Evolutionary conservation across 1,140 invertebrate species (phyloP).

Genomic region (Mya arenaria): DNA sequence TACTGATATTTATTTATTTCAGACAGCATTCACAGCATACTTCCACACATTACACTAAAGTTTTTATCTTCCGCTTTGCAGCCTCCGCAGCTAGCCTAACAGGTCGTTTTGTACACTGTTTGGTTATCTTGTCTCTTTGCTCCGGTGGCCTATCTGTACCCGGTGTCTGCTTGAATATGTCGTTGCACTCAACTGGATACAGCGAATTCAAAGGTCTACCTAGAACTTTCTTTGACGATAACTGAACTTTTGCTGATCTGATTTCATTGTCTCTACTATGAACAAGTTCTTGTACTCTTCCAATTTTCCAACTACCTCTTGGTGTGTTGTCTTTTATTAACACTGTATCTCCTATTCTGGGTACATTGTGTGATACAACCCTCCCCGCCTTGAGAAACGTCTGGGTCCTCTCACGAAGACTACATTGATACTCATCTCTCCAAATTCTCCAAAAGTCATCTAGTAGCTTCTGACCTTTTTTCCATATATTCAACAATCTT

Average conservation of each 20-base stretch:
- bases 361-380: neutral
- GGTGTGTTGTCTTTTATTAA: conserved; percentile 18
- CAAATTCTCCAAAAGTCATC: neutral
- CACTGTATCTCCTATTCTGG: neutral
- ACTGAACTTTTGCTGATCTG: conserved; percentile 4
- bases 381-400: neutral
- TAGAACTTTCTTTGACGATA: neutral
- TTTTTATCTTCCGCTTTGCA: too few relatives aligned
- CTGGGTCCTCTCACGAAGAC: neutral
- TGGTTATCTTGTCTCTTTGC: too few relatives aligned
- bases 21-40: too few relatives aligned
- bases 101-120: too few relatives aligned
- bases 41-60: too few relatives aligned
- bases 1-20: too few relatives aligned
- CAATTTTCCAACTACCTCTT: conserved; percentile 5
- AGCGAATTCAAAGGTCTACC: neutral
- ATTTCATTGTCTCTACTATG: neutral
- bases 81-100: too few relatives aligned
- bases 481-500: neutral
- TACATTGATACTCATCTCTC: neutral
- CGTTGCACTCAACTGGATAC: neutral
- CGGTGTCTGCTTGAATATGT: too few relatives aligned
- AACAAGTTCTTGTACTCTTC: neutral
- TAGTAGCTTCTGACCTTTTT: conserved; percentile 1
- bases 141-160: too few relatives aligned